Conservation (phyloP, 2,888 invertebrate genomes). For the Buathra laborator region DNA sequence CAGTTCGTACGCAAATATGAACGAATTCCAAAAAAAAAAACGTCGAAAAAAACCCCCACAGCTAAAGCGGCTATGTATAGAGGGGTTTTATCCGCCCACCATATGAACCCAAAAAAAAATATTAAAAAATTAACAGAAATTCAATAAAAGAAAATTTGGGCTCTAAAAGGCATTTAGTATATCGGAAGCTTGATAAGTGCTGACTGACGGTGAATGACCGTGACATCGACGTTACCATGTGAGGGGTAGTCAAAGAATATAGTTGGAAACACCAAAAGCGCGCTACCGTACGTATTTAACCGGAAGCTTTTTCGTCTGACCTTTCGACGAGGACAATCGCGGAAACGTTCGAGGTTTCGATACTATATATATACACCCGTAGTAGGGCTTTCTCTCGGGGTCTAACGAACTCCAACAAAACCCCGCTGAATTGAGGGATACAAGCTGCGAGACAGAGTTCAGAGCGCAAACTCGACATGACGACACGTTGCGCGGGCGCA, state of each 20-base stretch:
- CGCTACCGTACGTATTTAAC: constrained; percentile 65
- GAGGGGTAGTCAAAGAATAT: neutral
- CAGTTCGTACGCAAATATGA: no score
- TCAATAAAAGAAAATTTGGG: no score
- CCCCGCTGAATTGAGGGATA: constrained; percentile 10
- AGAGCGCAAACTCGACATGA: constrained; percentile 68
- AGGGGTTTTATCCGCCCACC: no score
- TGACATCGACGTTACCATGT: constrained; percentile 18
- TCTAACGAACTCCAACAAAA: constrained; percentile 47
- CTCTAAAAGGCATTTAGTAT: no score
- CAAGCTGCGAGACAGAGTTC: constrained; percentile 12
- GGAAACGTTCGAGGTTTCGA: constrained; percentile 24
- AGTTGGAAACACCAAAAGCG: constrained; percentile 10
- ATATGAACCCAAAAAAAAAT: no score
- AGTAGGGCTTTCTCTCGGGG: constrained; percentile 29
- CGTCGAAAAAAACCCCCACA: no score
- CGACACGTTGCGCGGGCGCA: constrained; percentile 63
- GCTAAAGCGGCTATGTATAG: no score
- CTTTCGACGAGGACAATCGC: constrained; percentile 50
- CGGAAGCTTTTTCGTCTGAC: constrained; percentile 66
- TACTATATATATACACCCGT: neutral
- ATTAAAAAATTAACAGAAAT: no score
- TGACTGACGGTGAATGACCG: neutral
- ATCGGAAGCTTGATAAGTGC: no score
- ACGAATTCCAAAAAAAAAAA: no score